Conservation (phyloP, 1,140 invertebrate species). For the Drosophila mayri region DNA sequence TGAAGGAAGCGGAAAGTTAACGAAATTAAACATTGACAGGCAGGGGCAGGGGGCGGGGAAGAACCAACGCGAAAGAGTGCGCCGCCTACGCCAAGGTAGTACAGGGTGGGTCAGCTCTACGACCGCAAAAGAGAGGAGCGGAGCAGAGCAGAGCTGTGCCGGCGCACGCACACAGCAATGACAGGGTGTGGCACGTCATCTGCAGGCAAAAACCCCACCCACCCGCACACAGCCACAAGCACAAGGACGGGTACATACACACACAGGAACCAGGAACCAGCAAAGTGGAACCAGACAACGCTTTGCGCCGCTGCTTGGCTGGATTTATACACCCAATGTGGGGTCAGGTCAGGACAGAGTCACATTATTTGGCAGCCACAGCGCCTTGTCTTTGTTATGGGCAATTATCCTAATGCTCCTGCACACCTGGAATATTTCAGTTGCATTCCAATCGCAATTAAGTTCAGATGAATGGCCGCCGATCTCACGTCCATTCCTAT, state of each 20-base stretch:
- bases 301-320: neutral
- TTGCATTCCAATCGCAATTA: conserved; percentile 14
- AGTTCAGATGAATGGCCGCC: conserved; percentile 14
- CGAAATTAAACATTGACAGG: conserved; percentile 19
- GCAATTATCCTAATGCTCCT: conserved; percentile 20
- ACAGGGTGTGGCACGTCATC: conserved; percentile 65
- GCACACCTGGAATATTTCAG: neutral
- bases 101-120: conserved; percentile 29
- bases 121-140: neutral
- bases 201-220: conserved; percentile 3
- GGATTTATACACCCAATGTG: neutral
- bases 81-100: conserved; percentile 53
- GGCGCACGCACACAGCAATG: conserved; percentile 41
- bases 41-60: neutral
- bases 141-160: neutral
- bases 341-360: neutral
- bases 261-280: conserved; percentile 17
- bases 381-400: neutral
- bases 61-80: neutral
- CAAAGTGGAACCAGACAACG: conserved; percentile 2
- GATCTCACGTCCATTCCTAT: conserved; percentile 3
- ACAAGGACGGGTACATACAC: conserved; percentile 31
- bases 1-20: conserved; percentile 15
- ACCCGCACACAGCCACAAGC: conserved; percentile 1
- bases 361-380: conserved; percentile 1